phyloP scores from a whole-genome alignment of 2,888 invertebrate species.

The Cosmopolites sordidus region DNA sequence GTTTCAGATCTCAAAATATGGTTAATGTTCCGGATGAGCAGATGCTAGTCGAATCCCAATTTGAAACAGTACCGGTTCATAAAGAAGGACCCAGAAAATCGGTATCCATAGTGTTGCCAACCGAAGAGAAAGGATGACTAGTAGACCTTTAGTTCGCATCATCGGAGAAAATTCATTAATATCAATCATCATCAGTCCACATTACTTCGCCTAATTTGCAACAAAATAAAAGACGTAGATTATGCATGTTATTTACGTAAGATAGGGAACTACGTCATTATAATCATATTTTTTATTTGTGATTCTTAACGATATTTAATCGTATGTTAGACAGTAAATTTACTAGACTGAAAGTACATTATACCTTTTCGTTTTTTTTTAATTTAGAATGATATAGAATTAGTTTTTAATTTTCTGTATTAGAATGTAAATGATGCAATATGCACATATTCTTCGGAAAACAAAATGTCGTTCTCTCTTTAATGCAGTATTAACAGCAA shows the following conservation, averaged over 20 bases:
- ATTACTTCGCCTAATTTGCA: conserved; percentile 3
- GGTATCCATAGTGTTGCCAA: conserved; percentile 58
- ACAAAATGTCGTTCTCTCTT: no score
- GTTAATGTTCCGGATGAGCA: conserved; percentile 46
- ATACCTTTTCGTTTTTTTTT: neutral
- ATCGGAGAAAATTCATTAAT: conserved; percentile 4
- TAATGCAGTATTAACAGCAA: no score
- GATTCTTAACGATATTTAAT: conserved; percentile 1
- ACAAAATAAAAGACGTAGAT: conserved; percentile 13
- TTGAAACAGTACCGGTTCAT: conserved; percentile 39
- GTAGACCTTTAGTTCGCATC: conserved; percentile 28
- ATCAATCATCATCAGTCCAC: neutral
- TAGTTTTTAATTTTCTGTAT: neutral
- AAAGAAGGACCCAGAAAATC: conserved; percentile 50
- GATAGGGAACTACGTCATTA: neutral
- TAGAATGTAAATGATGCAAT: conserved; percentile 1
- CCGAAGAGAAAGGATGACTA: conserved; percentile 54
- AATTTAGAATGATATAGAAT: neutral
- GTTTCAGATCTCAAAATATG: conserved; percentile 43
- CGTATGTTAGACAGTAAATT: neutral
- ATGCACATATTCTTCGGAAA: neutral
- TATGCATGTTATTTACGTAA: conserved; percentile 10
- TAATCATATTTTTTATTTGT: neutral
- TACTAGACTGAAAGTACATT: neutral
- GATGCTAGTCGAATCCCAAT: conserved; percentile 41